phyloP scores from a whole-genome alignment of 1,140 invertebrate species.

The Teleogryllus occipitalis region DNA sequence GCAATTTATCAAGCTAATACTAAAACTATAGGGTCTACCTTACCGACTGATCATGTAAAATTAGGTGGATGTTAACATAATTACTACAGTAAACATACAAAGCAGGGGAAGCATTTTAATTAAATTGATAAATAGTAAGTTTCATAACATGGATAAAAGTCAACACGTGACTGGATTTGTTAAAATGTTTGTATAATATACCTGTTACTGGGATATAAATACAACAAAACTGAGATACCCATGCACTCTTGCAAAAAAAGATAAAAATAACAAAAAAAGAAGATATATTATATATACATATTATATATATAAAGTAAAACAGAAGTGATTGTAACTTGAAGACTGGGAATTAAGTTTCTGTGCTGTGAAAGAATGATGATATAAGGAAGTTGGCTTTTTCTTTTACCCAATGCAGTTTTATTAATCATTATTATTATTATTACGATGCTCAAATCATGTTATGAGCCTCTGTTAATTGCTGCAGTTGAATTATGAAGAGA shows the following conservation, averaged over 20 bases:
- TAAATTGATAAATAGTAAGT: background rate
- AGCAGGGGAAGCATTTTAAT: slow-evolving; percentile 13
- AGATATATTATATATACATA: slow-evolving; percentile 7
- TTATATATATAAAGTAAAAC: slow-evolving; percentile 8
- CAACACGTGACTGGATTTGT: slow-evolving; percentile 9
- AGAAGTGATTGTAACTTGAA: slow-evolving; percentile 20
- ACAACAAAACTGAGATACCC: slow-evolving; percentile 3
- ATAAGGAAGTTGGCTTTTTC: slow-evolving; percentile 12
- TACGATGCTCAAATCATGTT: slow-evolving; percentile 20
- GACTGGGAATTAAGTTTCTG: slow-evolving; percentile 23
- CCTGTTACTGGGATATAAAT: slow-evolving; percentile 4
- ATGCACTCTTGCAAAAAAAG: slow-evolving; percentile 22
- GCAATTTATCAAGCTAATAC: slow-evolving; percentile 7
- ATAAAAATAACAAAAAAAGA: slow-evolving; percentile 13
- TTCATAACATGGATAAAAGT: slow-evolving; percentile 10
- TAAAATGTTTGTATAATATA: background rate
- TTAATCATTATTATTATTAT: slow-evolving; percentile 18
- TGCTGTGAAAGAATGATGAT: slow-evolving; percentile 17
- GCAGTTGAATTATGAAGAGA: background rate
- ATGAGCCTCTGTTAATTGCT: background rate
- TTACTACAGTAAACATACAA: slow-evolving; percentile 23
- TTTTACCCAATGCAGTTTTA: slow-evolving; percentile 19
- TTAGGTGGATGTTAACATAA: slow-evolving; percentile 22
- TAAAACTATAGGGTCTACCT: slow-evolving; percentile 8
- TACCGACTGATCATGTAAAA: slow-evolving; percentile 24